Evolutionary conservation across 2,797 vertebrate genomes (phyloP).

Genomic region (Acanthiza pusilla): DNA sequence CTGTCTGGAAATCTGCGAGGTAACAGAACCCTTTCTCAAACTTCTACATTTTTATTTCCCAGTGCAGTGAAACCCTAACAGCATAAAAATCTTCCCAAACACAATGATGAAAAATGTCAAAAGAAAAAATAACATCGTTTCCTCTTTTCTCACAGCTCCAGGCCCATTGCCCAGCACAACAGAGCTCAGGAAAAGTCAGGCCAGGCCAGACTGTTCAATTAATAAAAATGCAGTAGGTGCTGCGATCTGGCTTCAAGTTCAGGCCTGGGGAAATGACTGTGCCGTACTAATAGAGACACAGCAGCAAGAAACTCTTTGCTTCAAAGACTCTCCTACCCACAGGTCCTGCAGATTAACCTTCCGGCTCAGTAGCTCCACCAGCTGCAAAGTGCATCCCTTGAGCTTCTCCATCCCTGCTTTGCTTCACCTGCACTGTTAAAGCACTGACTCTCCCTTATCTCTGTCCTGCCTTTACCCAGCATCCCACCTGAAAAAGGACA

Average conservation of each 20-base stretch:
- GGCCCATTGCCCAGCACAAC: neutral
- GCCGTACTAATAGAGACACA: neutral
- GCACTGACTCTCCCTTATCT: neutral
- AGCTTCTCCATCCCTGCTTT: neutral
- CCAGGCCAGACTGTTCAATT: neutral
- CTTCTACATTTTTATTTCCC: conserved; percentile 12
- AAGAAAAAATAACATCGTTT: neutral
- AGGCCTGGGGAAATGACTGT: neutral
- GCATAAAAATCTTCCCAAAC: conserved; percentile 2
- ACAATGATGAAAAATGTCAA: neutral
- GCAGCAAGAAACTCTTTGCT: neutral
- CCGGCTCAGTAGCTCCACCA: neutral
- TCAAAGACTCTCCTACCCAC: neutral
- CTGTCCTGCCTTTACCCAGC: neutral
- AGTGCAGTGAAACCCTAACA: neutral
- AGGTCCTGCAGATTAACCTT: neutral
- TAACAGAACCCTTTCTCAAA: neutral
- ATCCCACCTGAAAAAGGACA: neutral
- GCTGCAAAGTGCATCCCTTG: neutral
- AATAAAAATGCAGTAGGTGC: neutral
- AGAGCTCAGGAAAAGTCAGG: neutral
- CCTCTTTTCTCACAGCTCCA: neutral
- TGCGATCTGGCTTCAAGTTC: neutral
- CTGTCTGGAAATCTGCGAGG: neutral
- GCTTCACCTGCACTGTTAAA: neutral